Percentiles rank a stretch among this genome's conserved stretches.
These are phyloP conservation scores for Triplophysa dalaica DNA, from an alignment of 2,113 vertebrate species.

Conservation along the genomic window DNA sequence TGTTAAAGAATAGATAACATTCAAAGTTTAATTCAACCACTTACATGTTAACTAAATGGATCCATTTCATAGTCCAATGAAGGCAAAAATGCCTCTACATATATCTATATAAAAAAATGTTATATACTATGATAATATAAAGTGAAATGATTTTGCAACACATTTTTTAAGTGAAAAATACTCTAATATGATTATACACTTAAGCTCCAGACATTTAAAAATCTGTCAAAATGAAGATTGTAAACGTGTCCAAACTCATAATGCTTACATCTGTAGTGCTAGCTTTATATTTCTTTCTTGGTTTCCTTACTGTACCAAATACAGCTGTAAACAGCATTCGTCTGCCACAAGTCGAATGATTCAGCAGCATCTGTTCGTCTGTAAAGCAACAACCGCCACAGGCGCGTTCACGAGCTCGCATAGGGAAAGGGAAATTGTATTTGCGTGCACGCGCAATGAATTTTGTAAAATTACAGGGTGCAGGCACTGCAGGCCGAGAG, in stretches of 20 bases:
- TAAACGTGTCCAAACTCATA: neutral
- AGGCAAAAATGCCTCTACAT: too few relatives aligned
- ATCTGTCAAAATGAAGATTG: too few relatives aligned
- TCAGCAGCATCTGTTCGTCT: slow-evolving; percentile 17
- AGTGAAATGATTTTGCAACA: too few relatives aligned
- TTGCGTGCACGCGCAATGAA: neutral
- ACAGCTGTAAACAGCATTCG: slow-evolving; percentile 21
- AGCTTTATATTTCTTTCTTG: neutral
- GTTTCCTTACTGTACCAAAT: neutral
- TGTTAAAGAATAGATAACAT: too few relatives aligned
- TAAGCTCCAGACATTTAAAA: neutral
- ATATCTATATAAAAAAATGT: neutral
- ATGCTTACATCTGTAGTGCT: neutral
- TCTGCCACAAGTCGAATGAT: slow-evolving; percentile 15
- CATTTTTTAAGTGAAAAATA: too few relatives aligned
- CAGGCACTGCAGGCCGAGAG: slow-evolving; percentile 14
- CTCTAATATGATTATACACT: neutral
- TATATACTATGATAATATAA: neutral
- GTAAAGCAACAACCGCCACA: neutral
- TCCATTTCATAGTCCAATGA: too few relatives aligned
- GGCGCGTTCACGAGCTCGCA: neutral
- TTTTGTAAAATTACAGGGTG: slow-evolving; percentile 16
- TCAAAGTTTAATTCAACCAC: too few relatives aligned
- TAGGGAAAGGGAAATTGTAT: neutral
- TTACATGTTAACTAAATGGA: too few relatives aligned